Conservation (phyloP, 1,140 invertebrate genomes). For the Zaprionus ghesquierei region DNA sequence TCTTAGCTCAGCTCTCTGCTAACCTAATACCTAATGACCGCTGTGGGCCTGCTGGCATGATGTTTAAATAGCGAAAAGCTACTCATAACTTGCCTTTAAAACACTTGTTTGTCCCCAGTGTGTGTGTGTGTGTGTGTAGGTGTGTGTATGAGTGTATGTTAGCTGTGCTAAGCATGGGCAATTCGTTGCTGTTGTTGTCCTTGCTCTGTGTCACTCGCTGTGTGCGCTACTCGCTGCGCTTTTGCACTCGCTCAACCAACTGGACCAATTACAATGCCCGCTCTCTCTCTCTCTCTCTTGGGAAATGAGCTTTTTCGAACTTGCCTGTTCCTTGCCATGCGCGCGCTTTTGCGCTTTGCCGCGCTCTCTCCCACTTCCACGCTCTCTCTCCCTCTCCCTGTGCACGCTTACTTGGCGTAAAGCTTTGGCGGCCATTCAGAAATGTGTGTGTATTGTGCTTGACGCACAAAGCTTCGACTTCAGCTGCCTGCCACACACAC, state of each 20-base stretch:
- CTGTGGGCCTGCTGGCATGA: not conserved
- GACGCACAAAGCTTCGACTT: slow-evolving; percentile 27
- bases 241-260: slow-evolving; percentile 50
- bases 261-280: slow-evolving; percentile 28
- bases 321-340: slow-evolving; percentile 27
- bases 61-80: slow-evolving; percentile 27
- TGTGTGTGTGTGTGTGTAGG: not conserved
- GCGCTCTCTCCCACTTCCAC: not conserved
- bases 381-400: not conserved
- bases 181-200: slow-evolving; percentile 57
- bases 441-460: slow-evolving; percentile 56
- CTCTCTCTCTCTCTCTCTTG: not conserved
- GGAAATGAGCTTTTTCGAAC: slow-evolving; percentile 26
- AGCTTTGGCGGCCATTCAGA: slow-evolving; percentile 50
- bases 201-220: slow-evolving; percentile 40
- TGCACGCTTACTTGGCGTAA: slow-evolving; percentile 1
- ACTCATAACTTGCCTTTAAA: slow-evolving; percentile 29
- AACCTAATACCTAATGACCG: not conserved
- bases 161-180: slow-evolving; percentile 30
- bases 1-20: not conserved
- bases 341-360: slow-evolving; percentile 27
- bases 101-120: slow-evolving; percentile 14
- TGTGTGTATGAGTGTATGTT: not conserved
- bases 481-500: slow-evolving; percentile 1
- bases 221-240: not conserved